Conservation (phyloP, 2,113 vertebrate genomes). For the Elanoides forficatus region DNA sequence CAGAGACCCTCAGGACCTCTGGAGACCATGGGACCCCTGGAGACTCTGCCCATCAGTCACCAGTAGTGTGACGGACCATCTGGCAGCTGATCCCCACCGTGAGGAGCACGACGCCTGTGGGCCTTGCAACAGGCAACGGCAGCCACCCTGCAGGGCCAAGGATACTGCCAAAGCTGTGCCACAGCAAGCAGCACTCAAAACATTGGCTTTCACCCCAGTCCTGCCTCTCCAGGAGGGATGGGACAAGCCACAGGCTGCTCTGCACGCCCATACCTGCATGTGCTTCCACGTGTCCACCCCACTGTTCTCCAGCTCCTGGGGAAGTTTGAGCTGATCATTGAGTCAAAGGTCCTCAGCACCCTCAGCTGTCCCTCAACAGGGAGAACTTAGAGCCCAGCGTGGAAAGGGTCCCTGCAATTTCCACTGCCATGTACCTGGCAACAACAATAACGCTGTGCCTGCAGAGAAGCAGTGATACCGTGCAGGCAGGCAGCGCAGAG, state of each 20-base stretch:
- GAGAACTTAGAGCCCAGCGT: slow-evolving; percentile 84
- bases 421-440: slow-evolving; percentile 84
- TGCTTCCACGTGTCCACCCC: not conserved
- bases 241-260: too few species aligned
- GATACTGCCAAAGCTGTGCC: not conserved
- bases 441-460: slow-evolving; percentile 80
- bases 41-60: not conserved
- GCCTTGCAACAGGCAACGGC: not conserved
- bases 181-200: fast-evolving
- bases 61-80: fast-evolving
- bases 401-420: slow-evolving; percentile 84
- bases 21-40: not conserved
- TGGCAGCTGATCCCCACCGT: fast-evolving
- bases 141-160: not conserved
- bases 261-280: too few species aligned
- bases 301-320: slow-evolving; percentile 81
- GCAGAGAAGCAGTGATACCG: not conserved
- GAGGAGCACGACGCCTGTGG: fast-evolving
- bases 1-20: not conserved
- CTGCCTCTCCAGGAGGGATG: not conserved
- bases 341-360: slow-evolving; percentile 71
- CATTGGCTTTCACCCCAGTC: not conserved
- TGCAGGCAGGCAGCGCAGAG: not conserved
- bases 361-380: slow-evolving; percentile 73
- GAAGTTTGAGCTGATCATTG: slow-evolving; percentile 81